Evolutionary conservation across 2,888 invertebrate genomes (phyloP).

Genomic region (Mythimna lalbum): DNA sequence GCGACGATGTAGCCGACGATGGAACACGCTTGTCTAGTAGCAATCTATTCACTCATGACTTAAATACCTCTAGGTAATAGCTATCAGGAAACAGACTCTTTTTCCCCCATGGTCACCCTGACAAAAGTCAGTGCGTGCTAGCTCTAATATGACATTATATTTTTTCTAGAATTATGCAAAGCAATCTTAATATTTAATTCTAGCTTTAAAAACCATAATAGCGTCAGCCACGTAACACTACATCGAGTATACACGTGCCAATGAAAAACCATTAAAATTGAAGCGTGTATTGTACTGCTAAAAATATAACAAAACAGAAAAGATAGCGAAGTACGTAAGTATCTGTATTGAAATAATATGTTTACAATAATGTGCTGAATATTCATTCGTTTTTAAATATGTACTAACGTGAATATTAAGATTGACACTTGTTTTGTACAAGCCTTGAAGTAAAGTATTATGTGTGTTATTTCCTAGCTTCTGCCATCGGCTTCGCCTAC

Average conservation of each 20-base stretch:
- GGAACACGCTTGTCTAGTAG: too few species aligned
- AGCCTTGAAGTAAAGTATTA: neutral
- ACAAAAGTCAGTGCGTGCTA: too few species aligned
- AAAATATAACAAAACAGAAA: conserved; percentile 28
- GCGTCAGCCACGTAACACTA: conserved; percentile 2
- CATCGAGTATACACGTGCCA: conserved; percentile 33
- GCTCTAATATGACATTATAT: too few species aligned
- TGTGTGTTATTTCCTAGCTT: too few species aligned
- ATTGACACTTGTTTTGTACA: conserved; percentile 8
- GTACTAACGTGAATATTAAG: neutral
- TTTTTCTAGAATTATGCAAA: conserved; percentile 6
- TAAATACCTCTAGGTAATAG: too few species aligned
- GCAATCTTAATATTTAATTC: conserved; percentile 11
- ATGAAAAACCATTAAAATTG: conserved; percentile 33
- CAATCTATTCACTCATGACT: too few species aligned
- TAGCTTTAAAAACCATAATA: conserved; percentile 28
- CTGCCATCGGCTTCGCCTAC: too few species aligned
- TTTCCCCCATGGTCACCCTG: too few species aligned
- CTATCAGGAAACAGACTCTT: too few species aligned
- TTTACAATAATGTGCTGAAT: neutral
- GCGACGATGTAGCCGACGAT: too few species aligned
- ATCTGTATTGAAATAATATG: conserved; percentile 15
- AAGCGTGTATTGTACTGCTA: conserved; percentile 27
- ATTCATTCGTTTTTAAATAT: conserved; percentile 14
- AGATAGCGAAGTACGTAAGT: conserved; percentile 7